phyloP scores from a whole-genome alignment of 2,888 invertebrate species.

The Cheilosia impressa region DNA sequence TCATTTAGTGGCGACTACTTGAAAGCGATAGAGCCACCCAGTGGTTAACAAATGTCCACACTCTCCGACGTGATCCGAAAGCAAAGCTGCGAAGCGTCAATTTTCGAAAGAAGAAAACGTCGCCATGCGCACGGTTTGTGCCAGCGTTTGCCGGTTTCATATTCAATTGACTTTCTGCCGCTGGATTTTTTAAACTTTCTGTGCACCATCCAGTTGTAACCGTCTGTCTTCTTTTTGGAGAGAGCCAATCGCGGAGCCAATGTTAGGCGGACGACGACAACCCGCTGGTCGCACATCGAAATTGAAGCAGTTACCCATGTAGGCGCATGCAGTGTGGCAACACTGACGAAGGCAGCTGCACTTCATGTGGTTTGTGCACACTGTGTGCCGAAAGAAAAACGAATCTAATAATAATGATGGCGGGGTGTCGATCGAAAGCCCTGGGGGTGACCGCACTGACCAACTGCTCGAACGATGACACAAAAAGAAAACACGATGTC shows the following conservation, averaged over 20 bases:
- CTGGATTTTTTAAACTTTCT: neutral
- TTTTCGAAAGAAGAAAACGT: constrained; percentile 27
- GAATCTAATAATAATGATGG: constrained; percentile 19
- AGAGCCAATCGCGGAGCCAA: neutral
- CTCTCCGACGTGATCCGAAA: constrained; percentile 42
- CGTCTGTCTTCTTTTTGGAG: constrained; percentile 16
- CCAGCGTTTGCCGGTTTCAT: constrained; percentile 32
- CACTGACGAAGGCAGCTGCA: neutral
- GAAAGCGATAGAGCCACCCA: no score
- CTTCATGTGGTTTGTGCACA: neutral
- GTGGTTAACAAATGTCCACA: neutral
- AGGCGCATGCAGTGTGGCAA: no score
- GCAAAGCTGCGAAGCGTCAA: constrained; percentile 12
- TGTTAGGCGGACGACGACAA: neutral
- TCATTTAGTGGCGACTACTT: neutral
- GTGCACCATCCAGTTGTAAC: neutral
- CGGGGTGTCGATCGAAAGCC: neutral
- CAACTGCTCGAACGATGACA: constrained; percentile 16
- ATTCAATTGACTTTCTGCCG: constrained; percentile 57
- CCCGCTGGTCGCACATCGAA: constrained; percentile 5
- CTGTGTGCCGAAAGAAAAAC: constrained; percentile 1
- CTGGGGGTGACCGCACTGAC: constrained; percentile 9
- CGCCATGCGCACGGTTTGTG: constrained; percentile 11
- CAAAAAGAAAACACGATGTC: constrained; percentile 11
- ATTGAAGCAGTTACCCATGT: neutral